phyloP scores from a whole-genome alignment of 2,113 vertebrate genomes.

The Melanotaenia duboulayi region DNA sequence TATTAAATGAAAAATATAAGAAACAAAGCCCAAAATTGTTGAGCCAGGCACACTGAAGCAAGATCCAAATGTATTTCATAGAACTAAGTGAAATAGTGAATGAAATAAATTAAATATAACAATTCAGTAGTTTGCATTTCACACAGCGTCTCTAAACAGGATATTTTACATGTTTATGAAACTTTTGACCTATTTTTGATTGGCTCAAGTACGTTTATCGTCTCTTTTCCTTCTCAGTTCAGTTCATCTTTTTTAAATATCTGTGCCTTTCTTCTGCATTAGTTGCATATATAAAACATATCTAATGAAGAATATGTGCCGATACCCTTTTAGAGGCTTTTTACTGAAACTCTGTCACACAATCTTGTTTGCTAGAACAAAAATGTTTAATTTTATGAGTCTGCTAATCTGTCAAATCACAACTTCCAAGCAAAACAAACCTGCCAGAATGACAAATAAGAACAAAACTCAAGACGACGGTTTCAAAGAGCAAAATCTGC shows the following conservation, averaged over 20 bases:
- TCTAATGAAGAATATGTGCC: not conserved
- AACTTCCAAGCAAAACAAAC: slow-evolving; percentile 25
- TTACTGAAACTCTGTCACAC: not conserved
- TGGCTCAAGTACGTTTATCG: not conserved
- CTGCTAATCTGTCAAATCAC: slow-evolving; percentile 8
- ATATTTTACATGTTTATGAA: too few species aligned
- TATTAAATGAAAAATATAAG: too few species aligned
- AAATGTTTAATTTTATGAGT: not conserved
- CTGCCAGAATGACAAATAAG: slow-evolving; percentile 23
- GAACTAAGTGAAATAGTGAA: too few species aligned
- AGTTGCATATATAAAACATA: not conserved
- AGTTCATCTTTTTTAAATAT: slow-evolving; percentile 23
- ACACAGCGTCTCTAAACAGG: too few species aligned
- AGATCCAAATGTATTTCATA: too few species aligned
- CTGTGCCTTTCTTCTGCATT: slow-evolving; percentile 52
- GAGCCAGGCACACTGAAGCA: too few species aligned
- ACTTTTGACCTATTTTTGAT: not conserved
- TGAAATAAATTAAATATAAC: too few species aligned
- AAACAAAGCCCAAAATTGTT: too few species aligned
- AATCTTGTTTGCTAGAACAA: not conserved
- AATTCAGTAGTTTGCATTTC: too few species aligned
- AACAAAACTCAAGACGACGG: slow-evolving; percentile 24
- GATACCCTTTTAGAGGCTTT: slow-evolving; percentile 10
- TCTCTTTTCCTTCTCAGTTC: not conserved
- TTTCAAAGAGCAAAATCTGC: not conserved